Evolutionary conservation across 2,113 vertebrate species (phyloP).

Genomic region (Cochlearius cochlearius): DNA sequence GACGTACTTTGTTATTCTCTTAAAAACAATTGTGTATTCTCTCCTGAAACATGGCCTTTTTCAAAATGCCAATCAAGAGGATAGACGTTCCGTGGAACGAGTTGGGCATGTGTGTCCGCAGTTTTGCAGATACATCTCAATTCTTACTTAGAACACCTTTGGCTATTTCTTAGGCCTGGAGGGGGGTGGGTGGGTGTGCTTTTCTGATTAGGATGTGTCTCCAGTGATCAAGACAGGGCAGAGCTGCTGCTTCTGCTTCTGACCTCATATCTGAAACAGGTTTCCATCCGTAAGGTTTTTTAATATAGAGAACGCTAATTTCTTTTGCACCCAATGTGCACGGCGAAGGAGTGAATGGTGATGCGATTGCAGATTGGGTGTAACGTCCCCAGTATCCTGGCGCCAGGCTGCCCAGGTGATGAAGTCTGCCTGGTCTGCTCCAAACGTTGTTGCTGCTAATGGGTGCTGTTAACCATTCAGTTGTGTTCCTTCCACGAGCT

Average conservation of each 20-base stretch:
- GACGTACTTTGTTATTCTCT: not conserved
- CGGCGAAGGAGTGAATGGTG: not conserved
- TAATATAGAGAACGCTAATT: no score
- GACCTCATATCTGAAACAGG: not conserved
- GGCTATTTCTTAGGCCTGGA: not conserved
- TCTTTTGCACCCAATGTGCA: rapidly evolving
- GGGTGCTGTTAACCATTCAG: not conserved
- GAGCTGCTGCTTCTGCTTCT: not conserved
- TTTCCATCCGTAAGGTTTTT: not conserved
- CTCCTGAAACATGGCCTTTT: not conserved
- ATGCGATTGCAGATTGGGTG: not conserved
- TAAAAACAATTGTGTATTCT: not conserved
- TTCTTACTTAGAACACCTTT: not conserved
- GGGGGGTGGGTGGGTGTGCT: not conserved
- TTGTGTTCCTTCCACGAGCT: not conserved
- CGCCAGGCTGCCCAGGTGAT: not conserved
- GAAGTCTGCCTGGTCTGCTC: not conserved
- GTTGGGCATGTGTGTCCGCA: no score
- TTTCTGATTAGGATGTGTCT: not conserved
- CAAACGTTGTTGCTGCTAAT: rapidly evolving
- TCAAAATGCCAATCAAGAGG: not conserved
- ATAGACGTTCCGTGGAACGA: not conserved
- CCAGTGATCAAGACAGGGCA: not conserved
- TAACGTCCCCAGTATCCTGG: rapidly evolving
- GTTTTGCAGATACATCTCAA: not conserved